These are phyloP conservation scores for Semotilus atromaculatus DNA, from an alignment of 2,797 vertebrate species.

Conservation along the genomic window DNA sequence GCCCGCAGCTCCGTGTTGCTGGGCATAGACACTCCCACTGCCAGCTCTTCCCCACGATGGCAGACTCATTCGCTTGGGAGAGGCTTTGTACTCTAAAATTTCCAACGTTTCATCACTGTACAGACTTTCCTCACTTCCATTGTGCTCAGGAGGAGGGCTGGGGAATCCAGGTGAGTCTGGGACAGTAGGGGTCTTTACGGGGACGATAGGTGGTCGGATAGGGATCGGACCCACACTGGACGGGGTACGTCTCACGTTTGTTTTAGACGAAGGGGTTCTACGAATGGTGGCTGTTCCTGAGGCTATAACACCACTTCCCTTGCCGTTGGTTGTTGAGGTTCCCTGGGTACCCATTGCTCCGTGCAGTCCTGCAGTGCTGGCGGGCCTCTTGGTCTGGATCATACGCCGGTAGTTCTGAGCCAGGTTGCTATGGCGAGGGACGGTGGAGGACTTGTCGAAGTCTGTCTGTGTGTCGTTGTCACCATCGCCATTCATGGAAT, in stretches of 20 bases:
- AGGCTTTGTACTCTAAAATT: constrained; percentile 84
- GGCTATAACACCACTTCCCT: constrained; percentile 70
- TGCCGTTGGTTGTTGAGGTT: constrained; percentile 68
- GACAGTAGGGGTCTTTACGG: constrained; percentile 92
- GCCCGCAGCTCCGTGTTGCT: constrained; percentile 62
- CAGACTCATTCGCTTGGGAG: constrained; percentile 90
- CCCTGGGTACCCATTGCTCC: constrained; percentile 74
- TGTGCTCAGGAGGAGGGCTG: constrained; percentile 66
- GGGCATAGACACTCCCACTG: constrained; percentile 72
- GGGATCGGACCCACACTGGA: constrained; percentile 94
- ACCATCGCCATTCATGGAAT: constrained; percentile 92
- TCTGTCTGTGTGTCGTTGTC: constrained; percentile 88
- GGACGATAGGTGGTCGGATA: constrained; percentile 93
- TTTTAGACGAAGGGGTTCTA: constrained; percentile 94
- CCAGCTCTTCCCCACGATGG: constrained; percentile 83
- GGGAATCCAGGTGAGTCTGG: constrained; percentile 84
- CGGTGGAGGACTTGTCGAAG: constrained; percentile 97
- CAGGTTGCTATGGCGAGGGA: constrained; percentile 95
- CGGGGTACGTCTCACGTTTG: constrained; percentile 89
- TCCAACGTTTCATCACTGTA: constrained; percentile 77
- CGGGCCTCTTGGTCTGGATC: constrained; percentile 96
- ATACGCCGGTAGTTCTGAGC: constrained; percentile 97
- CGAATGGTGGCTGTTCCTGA: constrained; percentile 96
- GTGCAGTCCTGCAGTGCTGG: constrained; percentile 92
- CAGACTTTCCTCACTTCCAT: constrained; percentile 84